Percentiles rank a stretch among this genome's conserved stretches.
Conservation (phyloP, 2,888 invertebrate species). For the Rhodophaea formosa region DNA sequence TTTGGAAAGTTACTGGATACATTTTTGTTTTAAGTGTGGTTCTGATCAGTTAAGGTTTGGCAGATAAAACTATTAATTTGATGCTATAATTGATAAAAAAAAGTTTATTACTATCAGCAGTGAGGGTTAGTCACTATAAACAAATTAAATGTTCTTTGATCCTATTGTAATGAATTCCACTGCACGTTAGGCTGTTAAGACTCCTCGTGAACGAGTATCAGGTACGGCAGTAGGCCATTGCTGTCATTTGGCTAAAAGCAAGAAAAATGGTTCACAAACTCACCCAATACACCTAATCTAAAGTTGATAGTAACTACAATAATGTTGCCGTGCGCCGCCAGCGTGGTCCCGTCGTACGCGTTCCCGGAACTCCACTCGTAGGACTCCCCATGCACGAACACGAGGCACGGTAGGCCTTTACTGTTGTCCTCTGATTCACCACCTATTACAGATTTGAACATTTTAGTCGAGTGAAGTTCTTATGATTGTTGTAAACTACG, state of each 20-base stretch:
- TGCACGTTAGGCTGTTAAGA: no score
- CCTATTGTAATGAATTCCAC: constrained; percentile 84
- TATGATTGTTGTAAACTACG: no score
- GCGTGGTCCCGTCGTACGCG: constrained; percentile 97
- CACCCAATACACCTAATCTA: constrained; percentile 88
- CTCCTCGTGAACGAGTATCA: constrained; percentile 96
- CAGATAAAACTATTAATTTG: no score
- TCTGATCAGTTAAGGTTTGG: no score
- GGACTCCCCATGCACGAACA: constrained; percentile 96
- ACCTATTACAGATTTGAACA: constrained; percentile 35
- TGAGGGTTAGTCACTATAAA: no score
- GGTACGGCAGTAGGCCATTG: constrained; percentile 87
- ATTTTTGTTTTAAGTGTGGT: neutral
- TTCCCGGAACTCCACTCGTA: constrained; percentile 99
- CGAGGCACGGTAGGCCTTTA: constrained; percentile 87
- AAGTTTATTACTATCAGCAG: no score
- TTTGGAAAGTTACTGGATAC: neutral
- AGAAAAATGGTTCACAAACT: neutral
- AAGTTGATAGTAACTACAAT: constrained; percentile 96
- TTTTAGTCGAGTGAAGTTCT: neutral
- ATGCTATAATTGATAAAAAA: no score
- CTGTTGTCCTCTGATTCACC: constrained; percentile 69
- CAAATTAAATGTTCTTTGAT: neutral
- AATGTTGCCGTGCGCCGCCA: constrained; percentile 94
- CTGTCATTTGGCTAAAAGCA: constrained; percentile 57